Base-by-base conservation (phyloP, 2,113 vertebrate species). In the Mus spicilegus region DNA sequence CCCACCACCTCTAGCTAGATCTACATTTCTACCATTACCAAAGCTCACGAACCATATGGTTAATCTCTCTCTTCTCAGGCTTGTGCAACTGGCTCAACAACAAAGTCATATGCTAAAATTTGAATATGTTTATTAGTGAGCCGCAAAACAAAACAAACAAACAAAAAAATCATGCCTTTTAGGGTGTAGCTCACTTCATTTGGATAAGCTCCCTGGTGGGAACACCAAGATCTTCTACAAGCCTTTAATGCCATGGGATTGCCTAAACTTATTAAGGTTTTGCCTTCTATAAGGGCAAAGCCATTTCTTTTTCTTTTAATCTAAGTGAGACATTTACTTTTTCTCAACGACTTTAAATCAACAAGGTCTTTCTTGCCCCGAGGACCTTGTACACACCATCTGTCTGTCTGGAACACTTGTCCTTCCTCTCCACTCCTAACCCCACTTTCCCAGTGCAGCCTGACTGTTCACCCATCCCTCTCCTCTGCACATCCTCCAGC, bases 291-390 rank as follows among this genome's bases (percentile, higher is more conserved):
- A 42, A 42, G 42, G 61, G 7, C 26, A 95, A 90, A 24, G 5
- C 7, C 36, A 69, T 95, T 89, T 67, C 63, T 92, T 86, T 85
- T 73, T 78, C n/a, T 77, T 42, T 67, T 91, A 69, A 93, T 39
- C 84, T 56, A 90, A 80, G 72, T 46, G 69, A 90, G 49, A 81
- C 3, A 17, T 36, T 63, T 51, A 42, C 10, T 26, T 87, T 77
- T 85, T 87, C 30, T 73, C 39, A 61, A 28, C 54, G 70, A 75
- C 70, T 42, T 95, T 91, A 91, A 87, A 46, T 91, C 76, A 75
- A 19, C 39, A 46, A 73, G n/a, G 87, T 85, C n/a, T 46, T 69
- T 61, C 51, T 72, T 87, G 84, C 63, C 95, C 84, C 33, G 1
- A 42, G 67, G 30, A 36, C 80, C 85, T 94, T 67, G 73, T 82